Evolutionary conservation across 2,888 invertebrate species (phyloP).

Genomic region (Abrostola tripartita): DNA sequence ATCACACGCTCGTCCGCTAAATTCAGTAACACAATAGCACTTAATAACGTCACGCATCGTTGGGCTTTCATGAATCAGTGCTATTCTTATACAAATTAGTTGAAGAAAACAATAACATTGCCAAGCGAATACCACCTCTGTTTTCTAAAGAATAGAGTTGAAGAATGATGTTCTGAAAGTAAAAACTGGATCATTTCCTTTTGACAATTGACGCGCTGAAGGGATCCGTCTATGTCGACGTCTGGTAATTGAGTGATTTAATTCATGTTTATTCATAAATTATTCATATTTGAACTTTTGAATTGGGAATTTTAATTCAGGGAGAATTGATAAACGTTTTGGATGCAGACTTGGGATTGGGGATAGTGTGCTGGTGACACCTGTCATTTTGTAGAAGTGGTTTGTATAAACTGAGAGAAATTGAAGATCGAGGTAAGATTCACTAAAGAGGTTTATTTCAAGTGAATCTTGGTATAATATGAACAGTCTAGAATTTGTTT

Average conservation of each 20-base stretch:
- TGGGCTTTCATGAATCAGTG: constrained; percentile 55
- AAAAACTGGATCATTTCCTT: constrained; percentile 73
- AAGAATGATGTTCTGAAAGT: constrained; percentile 42
- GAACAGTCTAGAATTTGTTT: too few species aligned
- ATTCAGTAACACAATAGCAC: constrained; percentile 59
- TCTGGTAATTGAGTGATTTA: constrained; percentile 58
- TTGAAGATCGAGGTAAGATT: constrained; percentile 6
- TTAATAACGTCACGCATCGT: constrained; percentile 62
- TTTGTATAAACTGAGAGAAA: constrained; percentile 23
- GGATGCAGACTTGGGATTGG: constrained; percentile 15
- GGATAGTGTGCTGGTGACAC: constrained; percentile 42
- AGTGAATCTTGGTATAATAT: constrained; percentile 19
- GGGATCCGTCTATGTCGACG: constrained; percentile 72
- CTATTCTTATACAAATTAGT: constrained; percentile 71
- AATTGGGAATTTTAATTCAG: constrained; percentile 51
- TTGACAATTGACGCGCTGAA: constrained; percentile 74
- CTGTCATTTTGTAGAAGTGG: constrained; percentile 35
- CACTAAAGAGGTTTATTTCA: constrained; percentile 8
- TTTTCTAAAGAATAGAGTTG: constrained; percentile 31
- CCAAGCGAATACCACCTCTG: constrained; percentile 44
- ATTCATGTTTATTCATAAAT: constrained; percentile 50
- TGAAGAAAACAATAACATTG: constrained; percentile 47
- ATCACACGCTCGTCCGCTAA: constrained; percentile 49
- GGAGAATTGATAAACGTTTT: constrained; percentile 48
- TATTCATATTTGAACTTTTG: constrained; percentile 39